phyloP scores from a whole-genome alignment of 1,140 invertebrate species.

The Heterodera schachtii region DNA sequence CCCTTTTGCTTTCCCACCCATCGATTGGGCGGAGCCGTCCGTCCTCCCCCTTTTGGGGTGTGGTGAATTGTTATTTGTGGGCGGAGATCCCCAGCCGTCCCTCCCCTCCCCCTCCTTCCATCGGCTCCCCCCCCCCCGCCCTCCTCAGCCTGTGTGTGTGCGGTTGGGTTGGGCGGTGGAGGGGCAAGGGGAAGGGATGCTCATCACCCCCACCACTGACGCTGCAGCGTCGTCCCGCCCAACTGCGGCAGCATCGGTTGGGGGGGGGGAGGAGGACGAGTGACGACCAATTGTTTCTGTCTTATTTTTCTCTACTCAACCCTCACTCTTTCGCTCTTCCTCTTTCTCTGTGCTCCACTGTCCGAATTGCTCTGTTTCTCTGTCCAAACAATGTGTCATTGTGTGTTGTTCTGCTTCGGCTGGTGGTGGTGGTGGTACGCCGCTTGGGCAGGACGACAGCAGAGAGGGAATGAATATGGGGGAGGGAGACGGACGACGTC shows the following conservation, averaged over 20 bases:
- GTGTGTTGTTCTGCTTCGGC: neutral
- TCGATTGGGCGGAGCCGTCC: neutral
- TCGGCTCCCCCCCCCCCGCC: neutral
- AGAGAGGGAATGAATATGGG: too few relatives aligned
- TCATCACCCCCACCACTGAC: neutral
- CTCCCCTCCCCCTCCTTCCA: neutral
- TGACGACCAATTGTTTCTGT: neutral
- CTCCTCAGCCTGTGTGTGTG: neutral
- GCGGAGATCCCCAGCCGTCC: neutral
- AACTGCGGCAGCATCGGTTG: neutral
- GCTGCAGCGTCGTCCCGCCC: neutral
- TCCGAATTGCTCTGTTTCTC: neutral
- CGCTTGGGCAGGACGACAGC: too few relatives aligned
- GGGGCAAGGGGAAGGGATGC: neutral
- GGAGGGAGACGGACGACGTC: too few relatives aligned
- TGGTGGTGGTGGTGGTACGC: too few relatives aligned
- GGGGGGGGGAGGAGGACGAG: neutral
- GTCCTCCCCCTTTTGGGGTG: neutral
- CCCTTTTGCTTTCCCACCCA: neutral
- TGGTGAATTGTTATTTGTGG: neutral
- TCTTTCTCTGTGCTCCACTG: neutral
- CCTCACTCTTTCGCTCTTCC: neutral
- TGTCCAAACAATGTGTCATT: neutral
- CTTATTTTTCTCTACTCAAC: neutral
- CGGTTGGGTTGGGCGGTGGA: neutral